A percentile compares a stretch with the other conserved stretches of the same genome.
phyloP scores from a whole-genome alignment of 2,113 vertebrate genomes.

The Connochaetes taurinus region DNA sequence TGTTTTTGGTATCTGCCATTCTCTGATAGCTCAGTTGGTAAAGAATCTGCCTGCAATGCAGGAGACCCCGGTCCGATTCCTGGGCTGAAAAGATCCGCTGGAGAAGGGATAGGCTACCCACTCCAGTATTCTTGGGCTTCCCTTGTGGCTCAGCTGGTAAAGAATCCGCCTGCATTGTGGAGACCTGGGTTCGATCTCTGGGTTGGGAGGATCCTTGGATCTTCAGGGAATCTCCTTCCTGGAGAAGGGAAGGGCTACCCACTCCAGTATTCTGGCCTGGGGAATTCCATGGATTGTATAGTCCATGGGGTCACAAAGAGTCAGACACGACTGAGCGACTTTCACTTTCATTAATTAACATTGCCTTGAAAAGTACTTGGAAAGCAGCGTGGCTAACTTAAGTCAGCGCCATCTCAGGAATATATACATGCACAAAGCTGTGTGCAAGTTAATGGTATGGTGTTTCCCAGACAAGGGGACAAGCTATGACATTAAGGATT shows the following conservation, averaged over 20 bases:
- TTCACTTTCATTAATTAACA: background rate
- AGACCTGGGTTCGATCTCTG: background rate
- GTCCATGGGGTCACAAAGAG: background rate
- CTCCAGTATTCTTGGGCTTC: background rate
- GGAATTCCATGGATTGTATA: background rate
- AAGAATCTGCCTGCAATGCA: background rate
- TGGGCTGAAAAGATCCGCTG: background rate
- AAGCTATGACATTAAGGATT: background rate
- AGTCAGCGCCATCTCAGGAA: background rate
- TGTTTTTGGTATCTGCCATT: background rate
- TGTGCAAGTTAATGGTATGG: background rate
- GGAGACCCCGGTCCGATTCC: accelerated
- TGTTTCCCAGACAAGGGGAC: background rate
- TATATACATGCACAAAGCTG: background rate
- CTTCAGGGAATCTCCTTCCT: background rate
- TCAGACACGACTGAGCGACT: background rate
- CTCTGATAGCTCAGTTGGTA: background rate
- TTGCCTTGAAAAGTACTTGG: background rate
- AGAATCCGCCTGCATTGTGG: background rate
- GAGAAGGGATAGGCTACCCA: background rate
- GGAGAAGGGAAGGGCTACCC: background rate
- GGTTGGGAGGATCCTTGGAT: background rate
- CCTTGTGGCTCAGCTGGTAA: background rate
- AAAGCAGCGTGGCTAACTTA: background rate
- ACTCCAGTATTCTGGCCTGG: background rate